Evolutionary conservation across 2,113 vertebrate genomes (phyloP).

Genomic region (Catharus fuscescens): DNA sequence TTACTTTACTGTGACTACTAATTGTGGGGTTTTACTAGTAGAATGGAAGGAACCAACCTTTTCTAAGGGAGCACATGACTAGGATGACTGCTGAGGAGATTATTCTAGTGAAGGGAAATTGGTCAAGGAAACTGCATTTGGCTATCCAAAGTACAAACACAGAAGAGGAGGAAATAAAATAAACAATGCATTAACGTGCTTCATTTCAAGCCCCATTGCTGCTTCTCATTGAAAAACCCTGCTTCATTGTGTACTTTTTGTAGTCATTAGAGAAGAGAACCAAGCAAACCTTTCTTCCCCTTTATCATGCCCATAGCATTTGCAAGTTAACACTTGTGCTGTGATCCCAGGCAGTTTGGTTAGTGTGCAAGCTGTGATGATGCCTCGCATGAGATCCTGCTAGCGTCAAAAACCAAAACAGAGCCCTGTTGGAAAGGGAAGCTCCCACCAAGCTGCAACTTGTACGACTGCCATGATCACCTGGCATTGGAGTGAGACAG

Average conservation of each 20-base stretch:
- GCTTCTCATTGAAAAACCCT: neutral
- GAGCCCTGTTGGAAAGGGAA: neutral
- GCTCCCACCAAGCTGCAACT: conserved; percentile 9
- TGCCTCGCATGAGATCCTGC: neutral
- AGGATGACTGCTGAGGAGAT: neutral
- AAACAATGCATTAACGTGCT: neutral
- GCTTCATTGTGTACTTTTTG: neutral
- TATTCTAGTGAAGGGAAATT: neutral
- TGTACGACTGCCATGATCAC: accelerated
- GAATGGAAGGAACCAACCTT: neutral
- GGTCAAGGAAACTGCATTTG: neutral
- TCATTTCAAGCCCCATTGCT: neutral
- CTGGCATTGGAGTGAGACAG: neutral
- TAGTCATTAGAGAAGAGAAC: neutral
- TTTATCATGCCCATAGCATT: neutral
- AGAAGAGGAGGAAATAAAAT: neutral
- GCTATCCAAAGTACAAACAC: neutral
- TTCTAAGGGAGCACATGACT: neutral
- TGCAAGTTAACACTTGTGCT: neutral
- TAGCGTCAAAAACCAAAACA: neutral
- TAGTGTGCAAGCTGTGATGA: neutral
- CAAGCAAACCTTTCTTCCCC: neutral
- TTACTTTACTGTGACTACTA: neutral
- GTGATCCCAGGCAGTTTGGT: neutral
- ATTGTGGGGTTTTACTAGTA: neutral